Evolutionary conservation across 2,797 vertebrate species (phyloP).

Genomic region (Phrynocephalus forsythii): DNA sequence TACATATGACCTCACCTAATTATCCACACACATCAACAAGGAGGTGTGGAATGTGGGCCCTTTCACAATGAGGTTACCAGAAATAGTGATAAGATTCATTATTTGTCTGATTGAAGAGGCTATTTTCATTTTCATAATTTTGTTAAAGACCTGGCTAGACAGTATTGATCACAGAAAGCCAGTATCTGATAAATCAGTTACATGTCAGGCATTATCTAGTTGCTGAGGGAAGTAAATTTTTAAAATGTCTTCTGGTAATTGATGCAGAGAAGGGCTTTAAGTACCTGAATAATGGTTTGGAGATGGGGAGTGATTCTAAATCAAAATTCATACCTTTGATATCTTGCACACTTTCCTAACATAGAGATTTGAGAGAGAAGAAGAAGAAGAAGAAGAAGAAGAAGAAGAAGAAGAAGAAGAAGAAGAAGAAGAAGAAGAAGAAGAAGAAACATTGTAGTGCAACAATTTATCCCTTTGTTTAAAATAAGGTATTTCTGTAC

Average conservation of each 20-base stretch:
- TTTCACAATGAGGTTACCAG: conserved; percentile 26
- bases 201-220: conserved; percentile 21
- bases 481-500: not conserved
- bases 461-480: not conserved
- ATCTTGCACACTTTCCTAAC: not conserved
- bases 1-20: not conserved
- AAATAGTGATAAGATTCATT: conserved; percentile 9
- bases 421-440: too few relatives aligned
- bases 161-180: conserved; percentile 16
- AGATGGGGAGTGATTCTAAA: not conserved
- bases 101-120: conserved; percentile 23
- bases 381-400: too few relatives aligned
- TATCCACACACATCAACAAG: not conserved
- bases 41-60: not conserved
- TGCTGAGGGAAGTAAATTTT: conserved; percentile 21
- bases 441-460: not conserved
- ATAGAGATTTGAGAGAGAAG: not conserved
- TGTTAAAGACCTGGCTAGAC: conserved; percentile 38
- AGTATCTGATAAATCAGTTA: conserved; percentile 34
- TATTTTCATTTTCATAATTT: conserved; percentile 45
- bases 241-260: conserved; percentile 30
- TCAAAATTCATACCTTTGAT: not conserved
- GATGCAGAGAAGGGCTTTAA: conserved; percentile 7
- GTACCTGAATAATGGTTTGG: not conserved
- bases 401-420: too few relatives aligned